These are phyloP conservation scores for Colistium nudipinnis DNA, from an alignment of 2,113 vertebrate genomes.

Conservation along the genomic window DNA sequence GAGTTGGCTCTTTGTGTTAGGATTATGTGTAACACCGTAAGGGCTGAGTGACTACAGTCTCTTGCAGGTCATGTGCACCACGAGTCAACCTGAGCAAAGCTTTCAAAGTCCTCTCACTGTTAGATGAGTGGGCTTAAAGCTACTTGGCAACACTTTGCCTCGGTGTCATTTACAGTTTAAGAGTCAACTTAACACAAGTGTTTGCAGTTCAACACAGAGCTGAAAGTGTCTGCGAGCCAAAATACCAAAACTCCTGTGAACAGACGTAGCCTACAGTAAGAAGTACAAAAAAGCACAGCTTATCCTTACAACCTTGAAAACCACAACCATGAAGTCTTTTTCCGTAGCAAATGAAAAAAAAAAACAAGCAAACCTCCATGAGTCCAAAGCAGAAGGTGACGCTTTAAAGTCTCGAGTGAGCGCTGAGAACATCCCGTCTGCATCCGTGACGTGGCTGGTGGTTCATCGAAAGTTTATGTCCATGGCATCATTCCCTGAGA, in stretches of 20 bases:
- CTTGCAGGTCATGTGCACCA: constrained; percentile 41
- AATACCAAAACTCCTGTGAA: constrained; percentile 21
- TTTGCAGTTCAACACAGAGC: constrained; percentile 43
- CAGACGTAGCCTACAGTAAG: constrained; percentile 5
- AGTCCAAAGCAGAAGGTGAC: constrained; percentile 25
- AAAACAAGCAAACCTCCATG: constrained; percentile 35
- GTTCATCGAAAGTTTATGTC: constrained; percentile 71
- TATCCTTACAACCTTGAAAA: constrained; percentile 27
- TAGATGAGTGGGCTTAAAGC: constrained; percentile 59
- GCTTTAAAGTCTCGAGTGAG: constrained; percentile 40
- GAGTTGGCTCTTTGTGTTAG: constrained; percentile 32
- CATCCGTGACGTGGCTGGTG: constrained; percentile 71
- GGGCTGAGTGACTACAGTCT: constrained; percentile 38
- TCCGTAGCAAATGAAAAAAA: constrained; percentile 1
- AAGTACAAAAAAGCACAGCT: constrained; percentile 27
- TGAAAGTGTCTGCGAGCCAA: constrained; percentile 16
- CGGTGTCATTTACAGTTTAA: constrained; percentile 1
- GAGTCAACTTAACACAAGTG: constrained; percentile 7
- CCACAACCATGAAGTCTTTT: constrained; percentile 7
- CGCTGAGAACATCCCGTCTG: constrained; percentile 44
- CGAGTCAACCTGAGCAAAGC: constrained; percentile 65
- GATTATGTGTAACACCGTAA: constrained; percentile 37
- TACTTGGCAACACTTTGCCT: constrained; percentile 53
- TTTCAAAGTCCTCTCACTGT: constrained; percentile 47
- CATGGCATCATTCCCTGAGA: constrained; percentile 83